A percentile compares a stretch with the other conserved stretches of the same genome.
Evolutionary conservation across 2,888 invertebrate genomes (phyloP).

Genomic region (Monochamus alternatus): DNA sequence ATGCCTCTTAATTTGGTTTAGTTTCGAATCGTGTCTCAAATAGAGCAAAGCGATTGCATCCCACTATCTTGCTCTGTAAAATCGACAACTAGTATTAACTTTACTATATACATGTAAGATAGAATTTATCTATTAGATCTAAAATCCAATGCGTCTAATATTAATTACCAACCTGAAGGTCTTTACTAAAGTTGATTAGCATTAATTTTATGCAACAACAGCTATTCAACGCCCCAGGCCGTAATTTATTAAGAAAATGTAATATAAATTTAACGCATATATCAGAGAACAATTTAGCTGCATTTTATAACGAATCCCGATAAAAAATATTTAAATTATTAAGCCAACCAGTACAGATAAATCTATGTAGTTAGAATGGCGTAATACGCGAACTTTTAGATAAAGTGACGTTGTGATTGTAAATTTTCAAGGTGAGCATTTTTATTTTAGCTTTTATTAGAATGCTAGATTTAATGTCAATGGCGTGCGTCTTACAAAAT

Average conservation of each 20-base stretch:
- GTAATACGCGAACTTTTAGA: slow-evolving; percentile 44
- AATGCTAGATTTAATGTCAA: slow-evolving; percentile 35
- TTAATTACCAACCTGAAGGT: neutral
- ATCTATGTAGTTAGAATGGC: slow-evolving; percentile 21
- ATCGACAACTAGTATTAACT: neutral
- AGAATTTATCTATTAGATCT: neutral
- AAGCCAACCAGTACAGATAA: neutral
- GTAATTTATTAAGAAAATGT: neutral
- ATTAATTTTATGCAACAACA: neutral
- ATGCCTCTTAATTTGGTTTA: no score
- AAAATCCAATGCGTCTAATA: no score
- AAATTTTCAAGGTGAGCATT: slow-evolving; percentile 43
- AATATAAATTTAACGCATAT: neutral
- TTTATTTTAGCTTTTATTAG: slow-evolving; percentile 24
- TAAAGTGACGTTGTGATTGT: slow-evolving; percentile 44
- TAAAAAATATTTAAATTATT: neutral
- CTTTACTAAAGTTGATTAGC: neutral
- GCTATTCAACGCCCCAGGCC: neutral
- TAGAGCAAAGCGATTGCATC: no score
- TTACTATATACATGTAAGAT: neutral
- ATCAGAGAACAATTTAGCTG: neutral
- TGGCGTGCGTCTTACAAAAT: slow-evolving; percentile 25
- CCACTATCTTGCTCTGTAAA: neutral
- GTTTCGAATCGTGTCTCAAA: no score
- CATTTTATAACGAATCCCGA: slow-evolving; percentile 5